Percentiles rank a stretch among this genome's conserved stretches.
Evolutionary conservation across 2,113 vertebrate species (phyloP).

Genomic region (Physeter macrocephalus): DNA sequence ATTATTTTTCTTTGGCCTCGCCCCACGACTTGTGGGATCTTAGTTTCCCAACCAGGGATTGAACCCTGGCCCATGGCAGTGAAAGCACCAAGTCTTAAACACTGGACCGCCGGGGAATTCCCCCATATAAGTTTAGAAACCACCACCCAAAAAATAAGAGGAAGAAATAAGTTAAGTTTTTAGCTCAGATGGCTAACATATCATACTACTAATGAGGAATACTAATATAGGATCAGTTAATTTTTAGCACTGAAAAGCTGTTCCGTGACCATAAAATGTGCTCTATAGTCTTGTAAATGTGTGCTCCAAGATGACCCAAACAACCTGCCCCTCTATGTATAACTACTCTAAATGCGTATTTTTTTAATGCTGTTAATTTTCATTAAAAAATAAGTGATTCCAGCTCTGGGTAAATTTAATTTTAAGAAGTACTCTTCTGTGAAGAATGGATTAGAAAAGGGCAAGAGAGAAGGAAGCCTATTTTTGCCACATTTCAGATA

Average conservation of each 20-base stretch:
- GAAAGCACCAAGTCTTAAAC: neutral
- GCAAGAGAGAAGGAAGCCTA: neutral
- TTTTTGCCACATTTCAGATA: neutral
- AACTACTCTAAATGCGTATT: neutral
- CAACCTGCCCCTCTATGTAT: neutral
- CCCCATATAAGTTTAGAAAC: neutral
- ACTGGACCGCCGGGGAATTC: neutral
- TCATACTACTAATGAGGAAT: neutral
- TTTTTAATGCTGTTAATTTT: constrained; percentile 35
- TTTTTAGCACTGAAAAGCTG: neutral
- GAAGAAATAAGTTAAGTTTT: neutral
- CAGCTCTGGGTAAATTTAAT: neutral
- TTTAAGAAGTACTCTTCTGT: constrained; percentile 29
- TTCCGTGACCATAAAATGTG: neutral
- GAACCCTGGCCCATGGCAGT: neutral
- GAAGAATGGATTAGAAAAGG: constrained; percentile 3
- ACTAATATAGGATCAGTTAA: neutral
- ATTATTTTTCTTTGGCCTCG: neutral
- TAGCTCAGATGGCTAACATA: neutral
- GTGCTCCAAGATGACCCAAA: neutral
- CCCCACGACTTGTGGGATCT: neutral
- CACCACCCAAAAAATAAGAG: neutral
- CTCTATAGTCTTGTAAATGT: neutral
- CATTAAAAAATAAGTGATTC: constrained; percentile 8
- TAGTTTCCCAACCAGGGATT: neutral